Evolutionary conservation across 2,113 vertebrate species (phyloP), one percentile per base, ranked within the genome.

Genomic region (Grammomys surdaster): DNA sequence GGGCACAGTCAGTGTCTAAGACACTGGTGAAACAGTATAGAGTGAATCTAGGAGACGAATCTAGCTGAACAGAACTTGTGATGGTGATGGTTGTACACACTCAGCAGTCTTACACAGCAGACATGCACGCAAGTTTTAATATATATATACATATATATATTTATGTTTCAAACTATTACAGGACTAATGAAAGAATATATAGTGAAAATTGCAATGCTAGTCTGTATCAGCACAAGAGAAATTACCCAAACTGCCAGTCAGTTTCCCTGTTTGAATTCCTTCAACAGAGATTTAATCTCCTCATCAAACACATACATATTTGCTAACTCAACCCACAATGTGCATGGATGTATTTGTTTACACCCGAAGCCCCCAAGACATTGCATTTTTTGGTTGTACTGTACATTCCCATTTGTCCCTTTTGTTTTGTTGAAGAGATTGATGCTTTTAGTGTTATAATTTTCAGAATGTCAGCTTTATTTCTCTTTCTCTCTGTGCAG

Each of bases 381-480:
- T 51, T 90, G 3, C 67, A 56, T 77, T 93, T 86, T 75, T 77
- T 90, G 67, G n/a, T 31, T 67, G 24, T 28, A 48, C 82, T 93
- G 65, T 95, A 60, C 67, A 93, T 92, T 77, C 81, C 89, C 63
- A 60, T 60, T 70, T 96, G 46, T 94, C 87, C 67, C 84, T 86
- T 95, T 94, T 84, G 91, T 82, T 92, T 94, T 88, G 91, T 88
- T 77, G 72, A 95, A 96, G 95, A 82, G 69, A 67, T 89, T 93
- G 87, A 94, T 86, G 78, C 60, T 97, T 97, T 93, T 82, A 87
- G 93, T 86, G 69, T 96, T 91, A 89, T 90, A 93, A 96, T 96
- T 96, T 97, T 89, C 65, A 94, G 77, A 87, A 91, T 89, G 86
- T 94, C 93, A 84, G 82, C 36, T 96, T 95, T 93, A 63, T 93